phyloP scores from a whole-genome alignment of 2,888 invertebrate genomes.

The Leptura quadrifasciata region DNA sequence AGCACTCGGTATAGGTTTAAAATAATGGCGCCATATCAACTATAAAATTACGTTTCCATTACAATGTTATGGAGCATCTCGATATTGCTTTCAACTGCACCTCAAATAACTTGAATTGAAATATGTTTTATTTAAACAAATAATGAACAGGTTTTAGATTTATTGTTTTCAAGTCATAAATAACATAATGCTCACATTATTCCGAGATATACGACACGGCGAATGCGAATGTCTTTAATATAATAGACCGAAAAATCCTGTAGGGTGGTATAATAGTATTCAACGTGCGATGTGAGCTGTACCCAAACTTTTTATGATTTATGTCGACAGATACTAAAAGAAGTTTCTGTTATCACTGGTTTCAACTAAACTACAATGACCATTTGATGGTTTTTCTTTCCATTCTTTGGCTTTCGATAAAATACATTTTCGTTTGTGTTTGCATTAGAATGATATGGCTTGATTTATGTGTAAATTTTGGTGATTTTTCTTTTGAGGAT shows the following conservation, averaged over 20 bases:
- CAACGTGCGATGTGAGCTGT: conserved; percentile 55
- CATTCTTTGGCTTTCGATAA: conserved; percentile 64
- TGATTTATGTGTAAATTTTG: conserved; percentile 63
- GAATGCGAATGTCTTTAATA: conserved; percentile 22
- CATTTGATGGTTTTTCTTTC: conserved; percentile 69
- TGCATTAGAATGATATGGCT: conserved; percentile 66
- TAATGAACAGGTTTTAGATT: neutral
- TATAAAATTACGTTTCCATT: too few species aligned
- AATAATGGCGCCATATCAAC: too few species aligned
- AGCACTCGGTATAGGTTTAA: too few species aligned
- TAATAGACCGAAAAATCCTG: conserved; percentile 30
- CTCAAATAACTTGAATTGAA: neutral
- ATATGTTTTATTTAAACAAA: conserved; percentile 3
- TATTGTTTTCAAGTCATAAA: conserved; percentile 15
- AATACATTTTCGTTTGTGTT: conserved; percentile 67
- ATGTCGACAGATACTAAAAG: conserved; percentile 67
- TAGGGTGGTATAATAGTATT: conserved; percentile 51
- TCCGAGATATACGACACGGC: conserved; percentile 18
- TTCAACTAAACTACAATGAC: conserved; percentile 68
- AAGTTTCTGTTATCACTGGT: conserved; percentile 70
- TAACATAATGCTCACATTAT: conserved; percentile 20
- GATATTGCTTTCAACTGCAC: neutral
- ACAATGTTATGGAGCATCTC: neutral
- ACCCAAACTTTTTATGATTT: conserved; percentile 69
- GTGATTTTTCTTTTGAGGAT: conserved; percentile 16